Conservation (phyloP, 2,113 vertebrate genomes). For the Calonectris borealis region DNA sequence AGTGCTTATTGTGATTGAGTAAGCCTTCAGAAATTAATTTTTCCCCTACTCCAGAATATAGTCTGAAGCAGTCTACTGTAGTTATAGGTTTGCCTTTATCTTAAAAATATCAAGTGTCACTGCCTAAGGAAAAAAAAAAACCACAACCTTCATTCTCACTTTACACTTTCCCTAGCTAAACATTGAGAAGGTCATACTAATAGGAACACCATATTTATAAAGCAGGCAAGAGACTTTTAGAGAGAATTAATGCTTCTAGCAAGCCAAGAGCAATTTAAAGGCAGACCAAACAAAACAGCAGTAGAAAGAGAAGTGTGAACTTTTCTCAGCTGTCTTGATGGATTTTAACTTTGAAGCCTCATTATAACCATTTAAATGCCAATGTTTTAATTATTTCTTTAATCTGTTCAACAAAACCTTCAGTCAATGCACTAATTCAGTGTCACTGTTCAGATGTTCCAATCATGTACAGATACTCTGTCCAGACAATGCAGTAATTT, state of each 20-base stretch:
- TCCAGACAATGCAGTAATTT: not conserved
- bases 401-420: not conserved
- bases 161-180: not conserved
- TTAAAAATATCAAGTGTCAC: not conserved
- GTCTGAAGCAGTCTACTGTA: not conserved
- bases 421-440: not conserved
- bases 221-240: not conserved
- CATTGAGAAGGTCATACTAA: not conserved
- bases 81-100: not conserved
- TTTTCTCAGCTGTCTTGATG: not conserved
- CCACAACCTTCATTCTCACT: not conserved
- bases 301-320: not conserved
- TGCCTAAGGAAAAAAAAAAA: not conserved
- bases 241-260: not conserved
- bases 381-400: not conserved
- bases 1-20: not conserved
- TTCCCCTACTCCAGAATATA: not conserved
- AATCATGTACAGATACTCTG: not conserved
- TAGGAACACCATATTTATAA: not conserved
- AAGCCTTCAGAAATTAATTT: not conserved
- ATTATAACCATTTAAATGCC: not conserved
- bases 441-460: not conserved
- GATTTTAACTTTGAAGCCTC: not conserved
- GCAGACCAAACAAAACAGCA: not conserved
- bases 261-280: not conserved